Base-by-base conservation (phyloP, 30 jellyfish, hydroid and myxozoan species). In the Nemopilema nomurai region DNA sequence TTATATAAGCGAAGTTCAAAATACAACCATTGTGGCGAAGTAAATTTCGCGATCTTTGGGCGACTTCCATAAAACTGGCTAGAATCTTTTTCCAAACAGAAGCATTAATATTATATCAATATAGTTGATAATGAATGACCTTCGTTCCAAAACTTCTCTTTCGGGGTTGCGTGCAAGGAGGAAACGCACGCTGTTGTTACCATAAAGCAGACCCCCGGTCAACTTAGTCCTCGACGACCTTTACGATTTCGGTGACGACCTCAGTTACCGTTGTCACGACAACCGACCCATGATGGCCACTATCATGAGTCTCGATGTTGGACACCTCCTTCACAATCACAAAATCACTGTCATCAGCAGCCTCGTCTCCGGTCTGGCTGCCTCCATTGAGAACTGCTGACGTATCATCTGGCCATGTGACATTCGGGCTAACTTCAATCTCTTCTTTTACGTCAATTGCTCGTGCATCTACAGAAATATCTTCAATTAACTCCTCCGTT, bases 301-400 rank as follows among this genome's bases (percentile, higher is more conserved):
- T 13, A 13, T 41, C 57, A 41, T 41, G 57, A 13, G 13, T 13
- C 13, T 41, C 57, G 9, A 13, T 3, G 57, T 41, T 41, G 9
- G 13, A 3, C 57, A 41, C 80, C 24, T 28, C 50, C 50, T 70
- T 63, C 80, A 70, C 21, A 70, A 70, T 28, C 1, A 70, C 49
- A 30, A 70, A 70, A 24, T 70, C 80, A 70, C 80, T 70, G 8
- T 24, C 80, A 70, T 70, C 80, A 41, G 57, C 57, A 41, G 57
- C 57, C 28, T 4, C 80, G 28, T 18, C 28, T 28, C 8, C 49
- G 21, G 63, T 28, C 8, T 70, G 63, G 24, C 19, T 13, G 57
- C 57, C 6, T 41, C 13, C 57, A 41, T 41, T 41, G 57, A 41
- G 57, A 41, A 3, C 57, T 41, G 57, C 57, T 41, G 57, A 41